A percentile compares a stretch with the other conserved stretches of the same genome.
Conservation (phyloP, 2,888 invertebrate genomes). For the Tipula confusa region DNA sequence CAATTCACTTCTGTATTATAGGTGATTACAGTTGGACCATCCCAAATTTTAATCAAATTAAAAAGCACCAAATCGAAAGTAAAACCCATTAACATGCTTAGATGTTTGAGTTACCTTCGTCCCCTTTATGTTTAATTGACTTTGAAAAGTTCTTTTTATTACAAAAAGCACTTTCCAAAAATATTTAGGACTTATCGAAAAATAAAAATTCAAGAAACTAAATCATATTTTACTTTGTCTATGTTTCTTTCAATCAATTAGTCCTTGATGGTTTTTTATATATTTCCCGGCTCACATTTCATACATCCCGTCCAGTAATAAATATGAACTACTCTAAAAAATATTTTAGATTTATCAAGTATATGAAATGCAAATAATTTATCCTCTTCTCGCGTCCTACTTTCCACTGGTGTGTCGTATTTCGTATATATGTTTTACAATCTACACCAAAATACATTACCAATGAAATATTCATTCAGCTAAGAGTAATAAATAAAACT, state of each 20-base stretch:
- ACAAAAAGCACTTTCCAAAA: too few species aligned
- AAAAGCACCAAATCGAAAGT: too few species aligned
- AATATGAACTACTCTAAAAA: not conserved
- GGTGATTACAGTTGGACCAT: too few species aligned
- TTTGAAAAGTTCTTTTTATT: too few species aligned
- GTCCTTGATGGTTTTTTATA: not conserved
- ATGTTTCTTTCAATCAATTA: not conserved
- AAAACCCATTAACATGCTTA: too few species aligned
- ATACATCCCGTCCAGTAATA: not conserved
- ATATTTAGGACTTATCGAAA: too few species aligned
- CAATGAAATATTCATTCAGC: not conserved
- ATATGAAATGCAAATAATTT: not conserved
- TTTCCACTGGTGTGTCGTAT: not conserved
- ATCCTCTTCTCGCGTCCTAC: not conserved
- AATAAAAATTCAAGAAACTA: too few species aligned
- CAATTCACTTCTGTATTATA: too few species aligned
- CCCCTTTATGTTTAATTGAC: too few species aligned
- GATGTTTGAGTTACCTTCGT: too few species aligned
- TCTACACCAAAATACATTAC: not conserved
- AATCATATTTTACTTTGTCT: too few species aligned
- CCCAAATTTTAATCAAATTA: too few species aligned
- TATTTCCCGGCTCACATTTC: not conserved
- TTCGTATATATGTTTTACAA: not conserved
- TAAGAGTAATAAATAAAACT: not conserved
- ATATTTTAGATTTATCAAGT: not conserved